phyloP scores from a whole-genome alignment of 2,797 vertebrate species.

The Cheirogaleus major region DNA sequence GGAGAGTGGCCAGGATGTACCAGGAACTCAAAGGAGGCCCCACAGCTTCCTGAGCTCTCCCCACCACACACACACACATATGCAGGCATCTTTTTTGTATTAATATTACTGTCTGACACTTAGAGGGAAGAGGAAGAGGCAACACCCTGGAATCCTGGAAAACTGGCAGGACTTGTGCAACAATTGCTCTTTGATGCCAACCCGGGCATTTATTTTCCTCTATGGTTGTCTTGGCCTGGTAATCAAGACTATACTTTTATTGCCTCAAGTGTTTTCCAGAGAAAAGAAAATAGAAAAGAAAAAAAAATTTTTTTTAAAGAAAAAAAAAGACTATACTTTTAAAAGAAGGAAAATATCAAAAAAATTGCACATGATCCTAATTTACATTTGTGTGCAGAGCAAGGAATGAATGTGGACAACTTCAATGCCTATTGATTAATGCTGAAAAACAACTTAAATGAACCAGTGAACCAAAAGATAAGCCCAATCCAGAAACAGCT shows the following conservation, averaged over 20 bases:
- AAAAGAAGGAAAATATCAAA: slow-evolving; percentile 10
- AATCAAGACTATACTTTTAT: background rate
- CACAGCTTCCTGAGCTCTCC: background rate
- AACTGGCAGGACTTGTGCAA: background rate
- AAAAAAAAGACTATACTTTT: background rate
- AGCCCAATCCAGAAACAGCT: slow-evolving; percentile 22
- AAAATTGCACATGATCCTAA: background rate
- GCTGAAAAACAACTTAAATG: background rate
- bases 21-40: background rate
- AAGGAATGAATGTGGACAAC: background rate
- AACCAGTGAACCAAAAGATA: slow-evolving; percentile 39
- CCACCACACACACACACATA: too few relatives aligned
- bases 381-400: background rate
- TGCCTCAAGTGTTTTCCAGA: too few relatives aligned
- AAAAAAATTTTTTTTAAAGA: too few relatives aligned
- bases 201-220: background rate
- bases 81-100: too few relatives aligned
- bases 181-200: background rate
- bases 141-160: background rate
- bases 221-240: background rate
- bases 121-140: background rate
- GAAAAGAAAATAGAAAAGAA: too few relatives aligned
- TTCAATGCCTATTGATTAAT: background rate
- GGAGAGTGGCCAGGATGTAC: background rate
- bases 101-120: background rate